Conservation (phyloP, 2,888 invertebrate genomes). For the Oscheius sp. region DNA sequence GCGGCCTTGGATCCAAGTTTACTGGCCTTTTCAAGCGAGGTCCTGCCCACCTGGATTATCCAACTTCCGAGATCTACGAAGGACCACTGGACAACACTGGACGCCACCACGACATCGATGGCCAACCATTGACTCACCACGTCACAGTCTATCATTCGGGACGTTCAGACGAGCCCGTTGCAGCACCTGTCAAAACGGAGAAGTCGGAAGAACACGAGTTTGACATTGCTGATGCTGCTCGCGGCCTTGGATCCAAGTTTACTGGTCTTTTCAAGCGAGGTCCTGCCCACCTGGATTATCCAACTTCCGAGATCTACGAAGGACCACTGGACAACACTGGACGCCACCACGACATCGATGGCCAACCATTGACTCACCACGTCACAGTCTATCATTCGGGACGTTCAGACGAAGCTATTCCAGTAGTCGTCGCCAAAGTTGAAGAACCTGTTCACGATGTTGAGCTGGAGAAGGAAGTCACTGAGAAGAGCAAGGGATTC, state of each 20-base stretch:
- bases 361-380: constrained; percentile 36
- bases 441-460: background rate
- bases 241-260: constrained; percentile 40
- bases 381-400: constrained; percentile 35
- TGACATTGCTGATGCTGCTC: constrained; percentile 23
- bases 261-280: constrained; percentile 53
- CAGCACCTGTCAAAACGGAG: constrained; percentile 17
- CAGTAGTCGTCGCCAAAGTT: constrained; percentile 30
- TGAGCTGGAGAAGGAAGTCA: background rate
- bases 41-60: constrained; percentile 49
- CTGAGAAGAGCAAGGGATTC: background rate
- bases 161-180: constrained; percentile 38
- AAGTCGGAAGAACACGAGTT: background rate
- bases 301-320: constrained; percentile 32
- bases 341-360: constrained; percentile 33
- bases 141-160: constrained; percentile 45
- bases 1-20: constrained; percentile 40
- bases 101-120: constrained; percentile 36
- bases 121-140: constrained; percentile 40
- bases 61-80: constrained; percentile 39
- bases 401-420: constrained; percentile 27
- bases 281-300: constrained; percentile 56
- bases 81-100: constrained; percentile 40
- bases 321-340: constrained; percentile 1
- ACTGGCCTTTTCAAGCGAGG: constrained; percentile 51